Conservation (phyloP, 2,888 invertebrate genomes). For the Tenthredo distinguenda region DNA sequence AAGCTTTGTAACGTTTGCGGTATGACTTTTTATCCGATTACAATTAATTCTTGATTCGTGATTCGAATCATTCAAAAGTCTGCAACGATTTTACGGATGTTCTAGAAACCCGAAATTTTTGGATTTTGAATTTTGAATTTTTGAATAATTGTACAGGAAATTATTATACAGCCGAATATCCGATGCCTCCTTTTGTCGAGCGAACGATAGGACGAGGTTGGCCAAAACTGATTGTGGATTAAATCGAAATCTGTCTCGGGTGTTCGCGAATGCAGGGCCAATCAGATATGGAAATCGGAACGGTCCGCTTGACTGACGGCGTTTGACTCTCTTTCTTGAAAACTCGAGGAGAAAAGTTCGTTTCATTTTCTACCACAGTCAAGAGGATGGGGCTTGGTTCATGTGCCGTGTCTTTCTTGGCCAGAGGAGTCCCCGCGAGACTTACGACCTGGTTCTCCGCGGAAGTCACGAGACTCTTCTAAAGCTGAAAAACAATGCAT, state of each 20-base stretch:
- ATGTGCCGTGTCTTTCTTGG: constrained; percentile 28
- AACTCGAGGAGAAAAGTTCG: constrained; percentile 46
- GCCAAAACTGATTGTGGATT: constrained; percentile 39
- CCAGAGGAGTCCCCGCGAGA: constrained; percentile 28
- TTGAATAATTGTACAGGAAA: too few species aligned
- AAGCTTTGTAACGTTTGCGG: too few species aligned
- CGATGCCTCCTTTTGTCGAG: not conserved
- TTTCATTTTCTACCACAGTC: constrained; percentile 25
- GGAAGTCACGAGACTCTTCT: constrained; percentile 6
- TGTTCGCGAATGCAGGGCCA: constrained; percentile 14
- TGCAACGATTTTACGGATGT: not conserved
- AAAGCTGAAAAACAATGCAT: constrained; percentile 46
- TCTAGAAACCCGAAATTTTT: too few species aligned
- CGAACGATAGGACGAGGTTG: not conserved
- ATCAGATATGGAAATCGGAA: constrained; percentile 48
- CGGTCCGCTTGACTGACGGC: constrained; percentile 48
- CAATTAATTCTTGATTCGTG: too few species aligned
- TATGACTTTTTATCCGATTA: too few species aligned
- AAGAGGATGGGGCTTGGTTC: not conserved
- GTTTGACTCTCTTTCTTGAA: constrained; percentile 34
- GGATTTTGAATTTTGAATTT: too few species aligned
- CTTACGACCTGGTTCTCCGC: constrained; percentile 38
- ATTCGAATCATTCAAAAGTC: not conserved
- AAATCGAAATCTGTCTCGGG: constrained; percentile 46
- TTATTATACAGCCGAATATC: too few species aligned